phyloP scores from a whole-genome alignment of 2,888 invertebrate species.

The Uloborus plumipes region DNA sequence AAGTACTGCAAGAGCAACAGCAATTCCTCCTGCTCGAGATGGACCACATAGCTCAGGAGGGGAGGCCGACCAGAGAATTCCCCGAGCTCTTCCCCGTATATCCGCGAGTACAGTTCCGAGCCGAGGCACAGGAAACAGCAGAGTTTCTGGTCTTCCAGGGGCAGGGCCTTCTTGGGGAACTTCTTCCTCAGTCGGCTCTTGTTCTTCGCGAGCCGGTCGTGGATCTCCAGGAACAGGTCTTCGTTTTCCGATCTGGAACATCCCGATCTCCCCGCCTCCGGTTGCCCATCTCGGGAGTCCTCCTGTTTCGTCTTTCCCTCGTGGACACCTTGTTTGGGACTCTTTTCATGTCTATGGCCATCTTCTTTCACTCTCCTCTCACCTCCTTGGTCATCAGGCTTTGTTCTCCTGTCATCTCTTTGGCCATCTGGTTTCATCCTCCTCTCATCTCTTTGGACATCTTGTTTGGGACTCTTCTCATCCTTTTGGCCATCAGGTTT shows the following conservation, averaged over 20 bases:
- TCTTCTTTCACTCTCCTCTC: background rate
- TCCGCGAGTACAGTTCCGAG: background rate
- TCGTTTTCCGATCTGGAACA: too few species aligned
- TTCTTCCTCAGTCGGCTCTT: background rate
- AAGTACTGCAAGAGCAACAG: background rate
- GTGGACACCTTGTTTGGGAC: too few species aligned
- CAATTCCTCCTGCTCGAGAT: background rate
- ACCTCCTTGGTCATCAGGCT: too few species aligned
- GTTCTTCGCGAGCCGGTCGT: background rate
- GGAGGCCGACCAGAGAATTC: background rate
- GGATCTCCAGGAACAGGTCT: too few species aligned
- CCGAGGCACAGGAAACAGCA: conserved; percentile 19
- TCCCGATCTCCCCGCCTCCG: background rate
- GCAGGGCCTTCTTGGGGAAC: background rate
- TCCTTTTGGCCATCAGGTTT: background rate
- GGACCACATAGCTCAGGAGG: background rate
- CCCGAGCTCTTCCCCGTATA: background rate
- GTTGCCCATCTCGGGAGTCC: too few species aligned
- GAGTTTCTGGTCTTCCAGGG: background rate
- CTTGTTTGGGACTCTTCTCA: too few species aligned
- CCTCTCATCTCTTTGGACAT: too few species aligned
- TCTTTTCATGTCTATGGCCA: too few species aligned
- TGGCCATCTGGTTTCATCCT: background rate
- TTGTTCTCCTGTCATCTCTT: too few species aligned
- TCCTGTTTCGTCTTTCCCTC: too few species aligned